Base-by-base conservation (phyloP, 2,797 vertebrate species). In the Heteromormyrus szaboi region DNA sequence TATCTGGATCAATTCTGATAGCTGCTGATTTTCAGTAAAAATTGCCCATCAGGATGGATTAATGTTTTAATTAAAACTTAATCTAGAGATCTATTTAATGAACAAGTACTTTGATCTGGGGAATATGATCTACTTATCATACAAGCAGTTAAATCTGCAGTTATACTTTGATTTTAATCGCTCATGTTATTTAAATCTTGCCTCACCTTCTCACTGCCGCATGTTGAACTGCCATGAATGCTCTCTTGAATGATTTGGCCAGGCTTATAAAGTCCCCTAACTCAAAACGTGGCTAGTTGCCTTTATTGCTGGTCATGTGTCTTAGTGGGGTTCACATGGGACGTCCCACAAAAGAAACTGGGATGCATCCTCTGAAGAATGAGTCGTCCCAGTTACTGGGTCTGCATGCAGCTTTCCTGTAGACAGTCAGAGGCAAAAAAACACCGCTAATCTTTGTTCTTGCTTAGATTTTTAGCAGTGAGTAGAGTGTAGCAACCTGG, bases 151-250 rank as follows among this genome's bases (percentile, higher is more conserved):
- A 79, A 79, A 44, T 79, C 37, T 79, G 6, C 33, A 41, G 72
- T 79, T 79, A n/a, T 44, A 44, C 72, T 76, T 76, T 79, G 41
- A 79, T 68, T 68, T 68, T 68, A 79, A 79, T 79, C 37, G 6
- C 37, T 79, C 72, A 44, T 79, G 37, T 79, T 79, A 79, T 79
- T 79, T 79, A 79, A 79, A 79, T 44, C 72, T 79, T 79, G 72
- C 17, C 72, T 79, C n/a, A 6, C 37, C 72, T 44, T 79, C 41
- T 44, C 72, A 9, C 12, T 79, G 37, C 72, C 2, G 72, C 37
- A 79, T 44, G 72, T 41, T 41, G 72, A 37, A 2, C 14, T 79
- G 37, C 37, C 72, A 79, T 44, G 17, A 79, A 44, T 79, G 68
- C 68, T 41, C 6, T 3, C 14, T 17, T 29, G 19, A 44, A 44